These are phyloP conservation scores for Centropus unirufus DNA, from an alignment of 2,113 vertebrate species.

Conservation along the genomic window DNA sequence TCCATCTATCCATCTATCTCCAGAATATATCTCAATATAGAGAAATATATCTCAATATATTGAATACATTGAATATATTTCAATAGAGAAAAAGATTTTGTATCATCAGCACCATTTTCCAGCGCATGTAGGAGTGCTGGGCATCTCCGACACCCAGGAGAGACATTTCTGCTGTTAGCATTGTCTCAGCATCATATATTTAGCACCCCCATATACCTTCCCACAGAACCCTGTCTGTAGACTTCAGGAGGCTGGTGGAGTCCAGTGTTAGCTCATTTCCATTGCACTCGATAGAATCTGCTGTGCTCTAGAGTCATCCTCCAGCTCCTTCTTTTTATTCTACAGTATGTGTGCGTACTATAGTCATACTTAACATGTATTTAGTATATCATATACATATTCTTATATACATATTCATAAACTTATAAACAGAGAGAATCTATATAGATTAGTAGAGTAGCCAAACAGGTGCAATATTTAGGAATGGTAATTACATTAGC, in stretches of 20 bases:
- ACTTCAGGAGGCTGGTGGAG: neutral
- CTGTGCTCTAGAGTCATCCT: neutral
- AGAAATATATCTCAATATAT: no score
- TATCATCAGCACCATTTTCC: neutral
- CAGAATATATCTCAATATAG: neutral
- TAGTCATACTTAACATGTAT: neutral
- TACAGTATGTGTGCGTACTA: no score
- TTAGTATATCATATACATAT: neutral
- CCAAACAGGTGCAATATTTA: neutral
- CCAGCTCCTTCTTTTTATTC: neutral
- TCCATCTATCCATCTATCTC: neutral
- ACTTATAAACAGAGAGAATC: neutral
- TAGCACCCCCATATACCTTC: neutral
- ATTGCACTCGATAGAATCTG: neutral
- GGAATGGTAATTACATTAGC: neutral
- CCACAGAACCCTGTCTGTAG: no score
- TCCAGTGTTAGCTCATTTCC: neutral
- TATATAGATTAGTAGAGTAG: neutral
- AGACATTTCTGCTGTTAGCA: neutral
- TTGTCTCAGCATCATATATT: fast-evolving
- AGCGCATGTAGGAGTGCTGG: no score
- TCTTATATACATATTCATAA: neutral
- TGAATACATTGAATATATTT: no score
- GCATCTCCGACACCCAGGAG: neutral
- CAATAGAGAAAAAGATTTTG: neutral